A percentile compares a stretch with the other conserved stretches of the same genome.
Evolutionary conservation across 1,140 invertebrate species (phyloP).

Genomic region (Caenorhabditis elegans): DNA sequence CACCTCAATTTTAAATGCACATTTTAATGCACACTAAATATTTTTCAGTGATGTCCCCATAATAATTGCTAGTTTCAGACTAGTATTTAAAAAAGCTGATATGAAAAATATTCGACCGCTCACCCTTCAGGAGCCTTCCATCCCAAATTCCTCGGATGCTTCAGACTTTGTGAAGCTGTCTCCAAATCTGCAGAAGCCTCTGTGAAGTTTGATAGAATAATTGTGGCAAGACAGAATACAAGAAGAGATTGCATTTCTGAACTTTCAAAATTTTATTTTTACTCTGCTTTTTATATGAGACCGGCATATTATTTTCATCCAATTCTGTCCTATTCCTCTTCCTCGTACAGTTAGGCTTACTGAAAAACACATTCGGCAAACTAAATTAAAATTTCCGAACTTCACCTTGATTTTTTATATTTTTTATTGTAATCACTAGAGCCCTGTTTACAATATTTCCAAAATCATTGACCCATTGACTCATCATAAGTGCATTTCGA

Average conservation of each 20-base stretch:
- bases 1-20: too few species aligned
- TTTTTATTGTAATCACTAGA: too few species aligned
- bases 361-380: not conserved
- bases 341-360: too few species aligned
- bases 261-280: too few species aligned
- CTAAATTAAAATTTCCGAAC: not conserved
- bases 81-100: too few species aligned
- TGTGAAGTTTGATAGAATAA: not conserved
- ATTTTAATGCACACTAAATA: too few species aligned
- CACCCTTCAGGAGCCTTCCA: not conserved
- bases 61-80: too few species aligned
- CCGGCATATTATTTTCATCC: not conserved
- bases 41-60: too few species aligned
- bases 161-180: not conserved
- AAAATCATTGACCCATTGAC: not conserved
- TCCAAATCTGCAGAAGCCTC: not conserved
- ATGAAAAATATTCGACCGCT: not conserved
- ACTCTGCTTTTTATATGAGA: too few species aligned
- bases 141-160: slow-evolving; percentile 1
- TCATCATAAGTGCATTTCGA: slow-evolving; percentile 12
- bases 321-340: not conserved
- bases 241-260: not conserved
- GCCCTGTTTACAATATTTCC: not conserved
- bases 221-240: not conserved
- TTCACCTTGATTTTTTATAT: too few species aligned